Evolutionary conservation across 2,888 invertebrate genomes (phyloP), one percentile per base, ranked within the genome.

Genomic region (Dasypolia templi): DNA sequence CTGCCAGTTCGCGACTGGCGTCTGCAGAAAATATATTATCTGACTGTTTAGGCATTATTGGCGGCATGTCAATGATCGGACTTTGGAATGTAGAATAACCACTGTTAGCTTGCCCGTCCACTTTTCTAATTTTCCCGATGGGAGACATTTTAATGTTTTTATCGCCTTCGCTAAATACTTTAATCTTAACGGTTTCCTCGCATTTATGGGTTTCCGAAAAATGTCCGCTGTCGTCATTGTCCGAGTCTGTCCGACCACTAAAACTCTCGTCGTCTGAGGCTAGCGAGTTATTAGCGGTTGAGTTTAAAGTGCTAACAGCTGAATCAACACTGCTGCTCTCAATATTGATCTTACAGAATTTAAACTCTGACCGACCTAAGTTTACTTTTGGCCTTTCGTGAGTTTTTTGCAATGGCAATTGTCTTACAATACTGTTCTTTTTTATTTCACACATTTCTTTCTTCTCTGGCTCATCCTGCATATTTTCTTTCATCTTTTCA

Each of bases 1-100:
- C 98, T 14, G 98, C 98, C 83, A 97, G 94, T 89, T 98, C 98
- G 44, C 98, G 96, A 90, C 98, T 98, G 66, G 97, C 97, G 89
- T 96, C 96, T n/a, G 95, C 94, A 19, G 96, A 96, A 89, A 96
- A 96, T 67, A 96, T 90, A 77, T 90, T 90, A 83, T 95, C 95
- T 58, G 92, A 85, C 79, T 93, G 92, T 89, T 96, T 96, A 14
- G 96, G 94, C 81, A 96, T 89, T 81, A 96, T 96, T 32, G 94
- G 84, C 65, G 96, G 96, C 94, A 96, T 92, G 86, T 96, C 96
- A 82, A 96, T 94, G 78, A 96, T 95, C 76, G 95, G 95, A 87
- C 91, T 93, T 90, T 96, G 96, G 89, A 96, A 96, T 90, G 96
- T 96, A 70, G 96, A 95, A 88, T 96, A 96, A 69, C 95, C 95